phyloP scores from a whole-genome alignment of 2,888 invertebrate species.

The Tillus elongatus region DNA sequence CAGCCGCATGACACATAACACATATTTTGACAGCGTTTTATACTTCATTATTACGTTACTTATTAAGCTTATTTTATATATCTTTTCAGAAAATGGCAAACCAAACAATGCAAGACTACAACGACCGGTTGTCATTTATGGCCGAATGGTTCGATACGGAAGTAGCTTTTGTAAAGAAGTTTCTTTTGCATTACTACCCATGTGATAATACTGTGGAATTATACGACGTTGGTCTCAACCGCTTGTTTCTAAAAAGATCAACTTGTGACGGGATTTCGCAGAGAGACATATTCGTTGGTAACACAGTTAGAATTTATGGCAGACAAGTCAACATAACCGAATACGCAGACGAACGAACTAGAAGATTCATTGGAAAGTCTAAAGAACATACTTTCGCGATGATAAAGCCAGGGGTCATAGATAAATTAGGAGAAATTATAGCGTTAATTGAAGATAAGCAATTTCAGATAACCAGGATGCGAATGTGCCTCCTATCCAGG shows the following conservation, averaged over 20 bases:
- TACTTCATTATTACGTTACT: background rate
- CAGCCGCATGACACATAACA: no score
- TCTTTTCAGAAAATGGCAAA: conserved; percentile 20
- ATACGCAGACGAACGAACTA: conserved; percentile 63
- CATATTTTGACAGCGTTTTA: no score
- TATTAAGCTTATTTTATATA: background rate
- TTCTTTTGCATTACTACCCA: conserved; percentile 67
- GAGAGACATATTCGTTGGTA: conserved; percentile 65
- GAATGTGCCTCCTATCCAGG: conserved; percentile 59
- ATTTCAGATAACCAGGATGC: conserved; percentile 55
- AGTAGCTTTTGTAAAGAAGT: conserved; percentile 63
- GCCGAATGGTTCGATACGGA: conserved; percentile 85
- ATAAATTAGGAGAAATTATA: conserved; percentile 65
- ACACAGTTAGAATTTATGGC: conserved; percentile 63
- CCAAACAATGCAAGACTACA: conserved; percentile 45
- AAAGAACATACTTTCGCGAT: conserved; percentile 67
- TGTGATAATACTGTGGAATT: conserved; percentile 74
- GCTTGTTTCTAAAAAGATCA: conserved; percentile 50
- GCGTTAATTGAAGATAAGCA: conserved; percentile 54
- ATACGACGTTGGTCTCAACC: conserved; percentile 34
- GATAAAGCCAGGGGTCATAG: conserved; percentile 63
- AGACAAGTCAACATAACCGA: conserved; percentile 63
- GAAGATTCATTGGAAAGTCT: conserved; percentile 51
- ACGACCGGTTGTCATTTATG: conserved; percentile 52
- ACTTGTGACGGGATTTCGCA: conserved; percentile 56